Conservation (phyloP, 2,888 invertebrate genomes). For the Bembecia ichneumoniformis region DNA sequence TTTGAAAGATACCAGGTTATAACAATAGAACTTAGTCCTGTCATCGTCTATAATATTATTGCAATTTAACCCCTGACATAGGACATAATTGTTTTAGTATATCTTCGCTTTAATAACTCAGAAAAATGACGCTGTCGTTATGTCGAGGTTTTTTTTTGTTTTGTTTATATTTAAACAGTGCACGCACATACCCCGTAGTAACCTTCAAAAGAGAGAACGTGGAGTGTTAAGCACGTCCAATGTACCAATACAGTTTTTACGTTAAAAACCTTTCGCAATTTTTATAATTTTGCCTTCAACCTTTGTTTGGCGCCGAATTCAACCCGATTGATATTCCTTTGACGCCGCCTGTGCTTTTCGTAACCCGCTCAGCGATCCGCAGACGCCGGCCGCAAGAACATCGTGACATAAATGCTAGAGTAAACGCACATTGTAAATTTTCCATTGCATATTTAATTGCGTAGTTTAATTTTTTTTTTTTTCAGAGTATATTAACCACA, state of each 20-base stretch:
- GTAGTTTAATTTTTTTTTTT: not conserved
- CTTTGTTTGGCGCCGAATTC: constrained; percentile 65
- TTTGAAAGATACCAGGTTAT: no score
- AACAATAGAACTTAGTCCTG: no score
- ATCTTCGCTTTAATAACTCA: no score
- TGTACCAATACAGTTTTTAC: constrained; percentile 65
- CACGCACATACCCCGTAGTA: constrained; percentile 39
- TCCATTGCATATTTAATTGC: constrained; percentile 16
- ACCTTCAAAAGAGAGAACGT: constrained; percentile 70
- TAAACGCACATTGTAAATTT: constrained; percentile 6
- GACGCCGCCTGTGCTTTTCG: constrained; percentile 54
- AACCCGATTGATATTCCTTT: constrained; percentile 65
- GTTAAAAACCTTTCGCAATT: constrained; percentile 56
- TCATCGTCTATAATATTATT: no score
- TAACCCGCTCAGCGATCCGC: constrained; percentile 27
- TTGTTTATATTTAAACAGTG: constrained; percentile 46
- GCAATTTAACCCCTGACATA: no score
- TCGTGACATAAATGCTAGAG: constrained; percentile 43
- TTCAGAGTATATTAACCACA: no score
- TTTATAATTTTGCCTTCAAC: constrained; percentile 67
- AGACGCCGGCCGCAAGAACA: constrained; percentile 19
- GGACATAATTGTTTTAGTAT: no score
- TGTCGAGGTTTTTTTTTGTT: constrained; percentile 38
- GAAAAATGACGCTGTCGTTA: not conserved
- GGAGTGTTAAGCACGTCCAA: constrained; percentile 60